These are phyloP conservation scores for Arizona elegans DNA, from an alignment of 2,113 vertebrate genomes.

Conservation along the genomic window DNA sequence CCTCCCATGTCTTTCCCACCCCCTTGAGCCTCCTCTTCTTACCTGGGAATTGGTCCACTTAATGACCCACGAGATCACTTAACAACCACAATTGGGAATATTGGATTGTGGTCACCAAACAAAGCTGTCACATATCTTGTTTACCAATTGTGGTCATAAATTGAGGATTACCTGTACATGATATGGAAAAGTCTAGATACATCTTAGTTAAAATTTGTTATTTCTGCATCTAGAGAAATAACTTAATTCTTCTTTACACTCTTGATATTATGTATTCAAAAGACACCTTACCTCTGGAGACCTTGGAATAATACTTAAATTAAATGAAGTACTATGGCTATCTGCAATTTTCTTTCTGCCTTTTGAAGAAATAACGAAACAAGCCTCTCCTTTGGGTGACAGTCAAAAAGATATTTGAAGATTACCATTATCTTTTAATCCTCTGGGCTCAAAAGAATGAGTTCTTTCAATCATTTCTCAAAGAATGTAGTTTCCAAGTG, in stretches of 20 bases:
- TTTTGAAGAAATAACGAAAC: background rate
- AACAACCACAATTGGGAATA: background rate
- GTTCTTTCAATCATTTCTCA: background rate
- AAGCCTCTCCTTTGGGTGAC: background rate
- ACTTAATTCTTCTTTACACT: background rate
- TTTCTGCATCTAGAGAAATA: background rate
- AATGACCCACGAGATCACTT: background rate
- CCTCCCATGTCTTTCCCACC: too few species aligned
- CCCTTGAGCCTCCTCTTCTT: fast-evolving
- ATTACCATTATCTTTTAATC: background rate
- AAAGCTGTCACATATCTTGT: background rate
- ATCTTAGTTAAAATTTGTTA: background rate
- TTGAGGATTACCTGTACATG: background rate
- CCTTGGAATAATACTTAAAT: background rate
- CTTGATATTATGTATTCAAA: background rate
- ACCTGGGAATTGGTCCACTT: background rate
- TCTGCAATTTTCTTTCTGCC: background rate
- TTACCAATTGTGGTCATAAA: background rate
- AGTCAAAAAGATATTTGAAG: background rate
- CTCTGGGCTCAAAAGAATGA: background rate
- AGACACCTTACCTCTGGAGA: background rate
- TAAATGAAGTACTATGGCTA: background rate
- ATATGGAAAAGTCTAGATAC: background rate
- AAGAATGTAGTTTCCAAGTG: background rate
- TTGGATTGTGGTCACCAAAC: background rate